Percentiles rank a stretch among this genome's conserved stretches.
These are phyloP conservation scores for Conops quadrifasciatus DNA, from an alignment of 2,888 invertebrate genomes.

Conservation along the genomic window DNA sequence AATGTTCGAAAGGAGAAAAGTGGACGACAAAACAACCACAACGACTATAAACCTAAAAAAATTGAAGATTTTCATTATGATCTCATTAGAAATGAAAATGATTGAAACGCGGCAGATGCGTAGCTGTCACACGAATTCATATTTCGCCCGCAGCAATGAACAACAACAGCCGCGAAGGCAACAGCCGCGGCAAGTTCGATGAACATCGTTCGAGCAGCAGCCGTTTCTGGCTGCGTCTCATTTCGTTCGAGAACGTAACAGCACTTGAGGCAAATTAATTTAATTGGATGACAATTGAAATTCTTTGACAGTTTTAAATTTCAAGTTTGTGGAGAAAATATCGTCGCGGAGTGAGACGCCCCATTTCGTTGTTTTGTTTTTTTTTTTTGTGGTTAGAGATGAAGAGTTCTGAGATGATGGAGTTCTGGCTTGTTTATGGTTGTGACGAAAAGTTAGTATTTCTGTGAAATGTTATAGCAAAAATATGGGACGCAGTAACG, in stretches of 20 bases:
- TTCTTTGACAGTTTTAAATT: constrained; percentile 42
- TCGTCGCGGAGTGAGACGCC: too few species aligned
- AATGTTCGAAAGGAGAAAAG: too few species aligned
- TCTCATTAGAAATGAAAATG: constrained; percentile 27
- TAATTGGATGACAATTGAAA: constrained; percentile 40
- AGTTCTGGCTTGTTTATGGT: background rate
- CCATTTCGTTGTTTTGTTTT: background rate
- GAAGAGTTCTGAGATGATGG: too few species aligned
- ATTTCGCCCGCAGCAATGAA: too few species aligned
- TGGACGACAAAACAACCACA: too few species aligned
- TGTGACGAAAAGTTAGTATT: constrained; percentile 1
- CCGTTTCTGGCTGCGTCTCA: background rate
- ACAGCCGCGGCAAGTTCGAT: too few species aligned
- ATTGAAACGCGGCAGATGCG: constrained; percentile 37
- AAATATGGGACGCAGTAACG: background rate
- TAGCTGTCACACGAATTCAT: background rate
- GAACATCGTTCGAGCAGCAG: background rate
- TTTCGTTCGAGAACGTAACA: constrained; percentile 10
- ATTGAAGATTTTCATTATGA: background rate
- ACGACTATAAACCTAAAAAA: background rate
- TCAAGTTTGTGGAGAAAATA: constrained; percentile 7
- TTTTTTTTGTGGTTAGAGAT: too few species aligned
- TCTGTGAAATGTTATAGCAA: background rate
- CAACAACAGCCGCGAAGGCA: too few species aligned
- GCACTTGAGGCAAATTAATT: constrained; percentile 41